Base-by-base conservation (phyloP, 2,888 invertebrate species). In the Patella caerulea region DNA sequence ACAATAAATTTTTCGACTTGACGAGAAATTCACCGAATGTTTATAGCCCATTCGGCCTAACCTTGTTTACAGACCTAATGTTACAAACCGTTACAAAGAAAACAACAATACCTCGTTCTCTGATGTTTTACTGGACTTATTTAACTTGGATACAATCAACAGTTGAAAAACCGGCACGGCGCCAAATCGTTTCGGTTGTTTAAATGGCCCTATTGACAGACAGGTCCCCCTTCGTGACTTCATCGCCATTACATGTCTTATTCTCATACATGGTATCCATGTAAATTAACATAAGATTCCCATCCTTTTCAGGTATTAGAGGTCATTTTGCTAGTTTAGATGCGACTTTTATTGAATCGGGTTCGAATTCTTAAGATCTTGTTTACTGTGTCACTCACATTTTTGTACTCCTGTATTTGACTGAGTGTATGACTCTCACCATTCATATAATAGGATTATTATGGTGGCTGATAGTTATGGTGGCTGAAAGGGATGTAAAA, bases 1-100 rank as follows among this genome's bases (percentile, higher is more conserved):
- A 65, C 65, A 65, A 65, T 65, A 65, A 24, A 65, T 65, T 65
- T 65, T 19, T 65, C 65, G 65, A 65, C 19, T 65, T 65, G 65
- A 65, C 65, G 14, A 5, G 24, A 19, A 65, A 65, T 65, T 12
- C 65, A 65, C 65, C 24, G 65, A 65, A 65, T 65, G 65, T 65
- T 24, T 65, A 24, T 65, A 65, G 65, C 65, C 65, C 11, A 24
- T 9, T 24, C 65, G 65, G 14, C 24, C 24, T 11, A 24, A 65
- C 19, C 19, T 12, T 65, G 24, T 65, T 65, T 19, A 65, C 65
- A 65, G 24, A 24, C 65, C 65, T 65, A 65, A 65, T 65, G 11
- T 65, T 65, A 65, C 65, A 24, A 19, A 19, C 65, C 11, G 65
- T 65, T 65, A 65, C 65, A 65, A 65, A 24, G 24, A 65, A 65